These are phyloP conservation scores for Erebia epiphron DNA, from an alignment of 2,888 invertebrate species.

Conservation along the genomic window DNA sequence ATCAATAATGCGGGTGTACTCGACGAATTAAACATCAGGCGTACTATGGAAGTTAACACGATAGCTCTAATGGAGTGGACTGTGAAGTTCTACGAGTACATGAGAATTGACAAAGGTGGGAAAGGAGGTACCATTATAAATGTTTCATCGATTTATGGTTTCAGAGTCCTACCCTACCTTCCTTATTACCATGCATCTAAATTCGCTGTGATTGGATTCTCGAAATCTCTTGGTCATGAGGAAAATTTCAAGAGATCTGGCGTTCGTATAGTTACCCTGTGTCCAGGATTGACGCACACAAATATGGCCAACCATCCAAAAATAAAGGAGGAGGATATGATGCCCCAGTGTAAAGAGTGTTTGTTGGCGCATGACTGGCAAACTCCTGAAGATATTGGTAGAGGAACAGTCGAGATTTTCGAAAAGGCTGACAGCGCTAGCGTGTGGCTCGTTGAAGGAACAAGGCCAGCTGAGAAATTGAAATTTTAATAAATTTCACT, in stretches of 20 bases:
- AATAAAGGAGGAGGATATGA: conserved; percentile 35
- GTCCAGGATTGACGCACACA: conserved; percentile 69
- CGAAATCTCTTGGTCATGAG: conserved; percentile 63
- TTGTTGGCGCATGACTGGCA: conserved; percentile 43
- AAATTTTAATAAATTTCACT: not conserved
- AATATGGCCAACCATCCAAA: conserved; percentile 35
- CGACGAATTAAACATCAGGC: conserved; percentile 42
- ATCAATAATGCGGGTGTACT: conserved; percentile 64
- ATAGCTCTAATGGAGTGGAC: conserved; percentile 57
- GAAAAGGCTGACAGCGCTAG: conserved; percentile 66
- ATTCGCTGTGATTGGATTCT: conserved; percentile 73
- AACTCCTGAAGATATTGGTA: conserved; percentile 44
- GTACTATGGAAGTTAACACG: conserved; percentile 54
- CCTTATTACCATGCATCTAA: conserved; percentile 83
- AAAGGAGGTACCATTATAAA: conserved; percentile 84
- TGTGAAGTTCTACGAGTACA: conserved; percentile 76
- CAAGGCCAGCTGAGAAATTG: conserved; percentile 37
- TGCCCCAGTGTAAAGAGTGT: conserved; percentile 33
- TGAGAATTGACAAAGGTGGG: conserved; percentile 78
- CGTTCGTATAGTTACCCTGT: conserved; percentile 69
- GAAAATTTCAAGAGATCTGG: conserved; percentile 66
- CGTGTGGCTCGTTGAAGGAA: conserved; percentile 51
- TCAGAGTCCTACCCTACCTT: conserved; percentile 66
- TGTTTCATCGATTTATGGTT: conserved; percentile 82
- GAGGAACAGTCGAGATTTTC: conserved; percentile 47